These are phyloP conservation scores for Phaedon cochleariae DNA, from an alignment of 2,888 invertebrate species.

Conservation along the genomic window DNA sequence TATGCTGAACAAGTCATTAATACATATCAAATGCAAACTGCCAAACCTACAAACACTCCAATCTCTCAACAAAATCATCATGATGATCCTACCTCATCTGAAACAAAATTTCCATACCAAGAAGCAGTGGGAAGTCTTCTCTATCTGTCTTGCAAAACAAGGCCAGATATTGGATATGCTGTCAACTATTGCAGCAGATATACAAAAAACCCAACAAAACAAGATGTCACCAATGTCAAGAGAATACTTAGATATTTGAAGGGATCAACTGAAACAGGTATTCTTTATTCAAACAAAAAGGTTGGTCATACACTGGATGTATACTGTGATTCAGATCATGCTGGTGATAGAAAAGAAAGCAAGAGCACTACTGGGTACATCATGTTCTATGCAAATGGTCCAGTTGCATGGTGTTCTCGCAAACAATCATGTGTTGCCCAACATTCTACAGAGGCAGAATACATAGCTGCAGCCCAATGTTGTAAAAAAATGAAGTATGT, in stretches of 20 bases:
- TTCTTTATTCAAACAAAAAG: neutral
- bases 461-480: neutral
- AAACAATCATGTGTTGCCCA: neutral
- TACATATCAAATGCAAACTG: neutral
- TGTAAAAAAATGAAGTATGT: neutral
- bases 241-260: slow-evolving; percentile 14
- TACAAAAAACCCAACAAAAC: slow-evolving; percentile 10
- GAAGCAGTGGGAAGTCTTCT: slow-evolving; percentile 24
- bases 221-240: slow-evolving; percentile 18
- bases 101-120: slow-evolving; percentile 23
- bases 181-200: slow-evolving; percentile 15
- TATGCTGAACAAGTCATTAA: slow-evolving; percentile 2
- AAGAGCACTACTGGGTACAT: slow-evolving; percentile 6
- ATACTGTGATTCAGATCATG: slow-evolving; percentile 1
- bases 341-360: neutral
- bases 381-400: slow-evolving; percentile 1
- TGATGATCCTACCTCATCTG: slow-evolving; percentile 11
- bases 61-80: neutral
- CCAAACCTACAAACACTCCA: slow-evolving; percentile 6
- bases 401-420: slow-evolving; percentile 1
- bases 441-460: neutral
- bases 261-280: neutral
- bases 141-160: slow-evolving; percentile 19
- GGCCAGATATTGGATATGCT: slow-evolving; percentile 20
- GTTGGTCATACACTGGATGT: neutral